These are phyloP conservation scores for Diarsia brunnea DNA, from an alignment of 2,888 invertebrate genomes.

Conservation along the genomic window DNA sequence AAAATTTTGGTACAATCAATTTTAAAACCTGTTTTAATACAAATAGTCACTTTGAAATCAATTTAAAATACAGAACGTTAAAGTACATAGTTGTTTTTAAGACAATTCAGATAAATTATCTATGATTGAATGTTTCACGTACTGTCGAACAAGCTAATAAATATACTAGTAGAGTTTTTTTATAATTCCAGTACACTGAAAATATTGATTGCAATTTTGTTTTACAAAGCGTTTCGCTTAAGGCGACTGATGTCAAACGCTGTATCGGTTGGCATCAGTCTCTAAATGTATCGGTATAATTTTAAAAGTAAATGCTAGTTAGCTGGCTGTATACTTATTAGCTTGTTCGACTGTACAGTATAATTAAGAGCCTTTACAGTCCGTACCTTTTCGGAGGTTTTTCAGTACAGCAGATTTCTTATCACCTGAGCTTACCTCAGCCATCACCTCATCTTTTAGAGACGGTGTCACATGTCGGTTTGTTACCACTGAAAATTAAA, in stretches of 20 bases:
- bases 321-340: too few species aligned
- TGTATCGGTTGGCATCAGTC: too few species aligned
- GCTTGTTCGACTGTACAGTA: too few species aligned
- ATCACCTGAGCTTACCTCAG: conserved; percentile 16
- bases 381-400: conserved; percentile 19
- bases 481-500: conserved; percentile 28
- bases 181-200: too few species aligned
- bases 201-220: too few species aligned
- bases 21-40: background rate
- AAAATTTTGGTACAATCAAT: background rate
- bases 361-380: background rate
- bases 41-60: background rate
- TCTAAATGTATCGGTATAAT: too few species aligned
- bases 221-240: too few species aligned
- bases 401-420: conserved; percentile 20
- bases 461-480: conserved; percentile 38
- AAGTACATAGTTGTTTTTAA: background rate
- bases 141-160: too few species aligned
- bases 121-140: background rate
- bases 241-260: too few species aligned
- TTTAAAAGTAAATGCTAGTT: too few species aligned
- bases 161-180: too few species aligned
- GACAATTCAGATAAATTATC: background rate
- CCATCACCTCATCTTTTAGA: conserved; percentile 17
- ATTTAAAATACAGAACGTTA: background rate